Conservation (phyloP, 2,113 vertebrate genomes). For the Thermophis baileyi region DNA sequence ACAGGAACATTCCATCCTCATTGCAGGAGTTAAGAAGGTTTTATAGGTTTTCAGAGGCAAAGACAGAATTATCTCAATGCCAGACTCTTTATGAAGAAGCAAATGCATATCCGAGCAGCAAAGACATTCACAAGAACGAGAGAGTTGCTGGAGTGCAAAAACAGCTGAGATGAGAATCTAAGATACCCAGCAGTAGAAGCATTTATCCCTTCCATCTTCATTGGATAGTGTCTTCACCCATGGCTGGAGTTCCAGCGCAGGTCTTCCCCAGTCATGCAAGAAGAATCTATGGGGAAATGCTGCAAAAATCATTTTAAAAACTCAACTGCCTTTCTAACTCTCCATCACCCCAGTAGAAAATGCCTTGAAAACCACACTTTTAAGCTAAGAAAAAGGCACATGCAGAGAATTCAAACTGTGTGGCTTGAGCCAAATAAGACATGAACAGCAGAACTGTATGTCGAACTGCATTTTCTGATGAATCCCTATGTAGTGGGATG, state of each 20-base stretch:
- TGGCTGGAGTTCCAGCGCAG: not conserved
- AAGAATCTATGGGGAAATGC: not conserved
- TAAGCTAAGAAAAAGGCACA: not conserved
- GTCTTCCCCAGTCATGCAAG: not conserved
- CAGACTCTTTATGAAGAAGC: not conserved
- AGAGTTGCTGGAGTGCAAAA: not conserved
- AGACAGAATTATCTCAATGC: not conserved
- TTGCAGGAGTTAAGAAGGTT: not conserved
- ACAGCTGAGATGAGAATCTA: not conserved
- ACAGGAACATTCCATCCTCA: not conserved
- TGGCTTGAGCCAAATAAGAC: not conserved
- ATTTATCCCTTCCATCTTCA: not conserved
- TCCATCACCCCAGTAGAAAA: not conserved
- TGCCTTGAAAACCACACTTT: slow-evolving; percentile 1
- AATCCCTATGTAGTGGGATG: not conserved
- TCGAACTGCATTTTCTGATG: not conserved
- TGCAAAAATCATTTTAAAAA: not conserved
- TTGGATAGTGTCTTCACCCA: not conserved
- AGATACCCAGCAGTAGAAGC: not conserved
- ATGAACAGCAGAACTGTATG: not conserved
- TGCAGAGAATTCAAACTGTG: not conserved
- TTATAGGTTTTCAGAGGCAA: not conserved
- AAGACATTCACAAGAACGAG: not conserved
- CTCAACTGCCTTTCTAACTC: not conserved
- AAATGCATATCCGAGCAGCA: not conserved